Percentiles rank a stretch among this genome's conserved stretches.
Conservation (phyloP, 1,140 invertebrate genomes). For the Tribolium castaneum region DNA sequence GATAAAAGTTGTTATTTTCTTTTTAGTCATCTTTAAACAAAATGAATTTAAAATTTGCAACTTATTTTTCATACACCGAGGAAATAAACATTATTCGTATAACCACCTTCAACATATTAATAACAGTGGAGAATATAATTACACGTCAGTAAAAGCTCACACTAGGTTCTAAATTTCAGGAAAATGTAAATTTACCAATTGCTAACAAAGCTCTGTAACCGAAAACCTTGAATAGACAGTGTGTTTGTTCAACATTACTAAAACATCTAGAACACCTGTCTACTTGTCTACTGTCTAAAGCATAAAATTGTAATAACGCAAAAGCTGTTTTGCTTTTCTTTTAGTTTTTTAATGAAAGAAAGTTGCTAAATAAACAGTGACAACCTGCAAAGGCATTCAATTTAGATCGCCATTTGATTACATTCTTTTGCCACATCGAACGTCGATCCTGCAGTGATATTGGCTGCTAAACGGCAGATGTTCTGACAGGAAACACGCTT, state of each 20-base stretch:
- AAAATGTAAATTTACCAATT: not conserved
- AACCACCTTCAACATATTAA: too few species aligned
- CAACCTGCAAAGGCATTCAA: not conserved
- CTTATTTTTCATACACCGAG: too few species aligned
- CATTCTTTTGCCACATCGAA: slow-evolving; percentile 32
- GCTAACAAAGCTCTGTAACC: not conserved
- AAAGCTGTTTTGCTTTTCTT: too few species aligned
- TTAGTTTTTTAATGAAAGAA: not conserved
- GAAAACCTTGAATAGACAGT: not conserved
- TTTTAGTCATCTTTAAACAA: too few species aligned
- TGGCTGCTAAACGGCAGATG: slow-evolving; percentile 28
- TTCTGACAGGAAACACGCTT: slow-evolving; percentile 39
- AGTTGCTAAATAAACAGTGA: not conserved
- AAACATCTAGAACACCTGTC: not conserved
- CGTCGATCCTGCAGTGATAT: slow-evolving; percentile 22
- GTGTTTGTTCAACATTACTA: not conserved
- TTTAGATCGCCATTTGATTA: slow-evolving; percentile 39
- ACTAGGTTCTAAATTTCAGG: not conserved
- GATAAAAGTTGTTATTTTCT: too few species aligned
- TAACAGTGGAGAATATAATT: not conserved
- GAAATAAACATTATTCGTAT: too few species aligned
- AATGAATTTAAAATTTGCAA: too few species aligned
- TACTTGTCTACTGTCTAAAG: not conserved
- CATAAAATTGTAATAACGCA: too few species aligned
- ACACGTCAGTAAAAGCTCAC: not conserved